Base-by-base conservation (phyloP, 2,888 invertebrate species). In the Crematogaster levior region DNA sequence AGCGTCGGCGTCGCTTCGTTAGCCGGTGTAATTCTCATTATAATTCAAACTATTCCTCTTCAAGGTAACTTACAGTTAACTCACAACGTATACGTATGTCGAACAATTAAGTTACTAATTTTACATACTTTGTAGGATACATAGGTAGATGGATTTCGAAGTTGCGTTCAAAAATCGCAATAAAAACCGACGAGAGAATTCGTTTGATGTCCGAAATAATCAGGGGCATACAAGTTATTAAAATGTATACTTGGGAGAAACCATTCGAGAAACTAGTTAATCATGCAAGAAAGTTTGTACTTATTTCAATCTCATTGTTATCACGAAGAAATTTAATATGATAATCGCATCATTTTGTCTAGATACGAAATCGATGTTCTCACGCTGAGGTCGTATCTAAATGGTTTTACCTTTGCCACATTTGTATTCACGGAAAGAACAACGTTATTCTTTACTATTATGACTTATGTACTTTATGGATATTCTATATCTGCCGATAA, bases 231-330 rank as follows among this genome's bases (percentile, higher is more conserved):
- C 96, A 97, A 91, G 97, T 98, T 0, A 97, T 98, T 89, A 98
- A 98, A 95, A 97, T 98, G 97, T 98, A 97, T 90, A 97, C 97
- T 1, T 98, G 98, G 96, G 98, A 98, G 92, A 96, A 96, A 86
- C 97, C 97, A 0, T 98, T 98, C 90, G 96, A 96, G 75, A 95
- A 96, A 81, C 94, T 97, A 0, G 96, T 98, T 2, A 95, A 96
- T 70, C 94, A 95, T 77, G 95, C 97, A 10, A 95, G 98, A 93
- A 96, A 96, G 97, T 97, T 95, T 91, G 94, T 83, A 61, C 10
- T 48, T 65, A 37, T 74, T 58, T 27, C 12, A 18, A 2, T 61
- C 6, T 53, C n/a, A 37, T 70, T 34, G n/a, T 74, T 34, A 43
- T n/a, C 10, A 1, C 2, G 1, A 40, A 73, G 10, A 61, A 34